Base-by-base conservation (phyloP, 1,140 invertebrate species). In the Agrilus planipennis region DNA sequence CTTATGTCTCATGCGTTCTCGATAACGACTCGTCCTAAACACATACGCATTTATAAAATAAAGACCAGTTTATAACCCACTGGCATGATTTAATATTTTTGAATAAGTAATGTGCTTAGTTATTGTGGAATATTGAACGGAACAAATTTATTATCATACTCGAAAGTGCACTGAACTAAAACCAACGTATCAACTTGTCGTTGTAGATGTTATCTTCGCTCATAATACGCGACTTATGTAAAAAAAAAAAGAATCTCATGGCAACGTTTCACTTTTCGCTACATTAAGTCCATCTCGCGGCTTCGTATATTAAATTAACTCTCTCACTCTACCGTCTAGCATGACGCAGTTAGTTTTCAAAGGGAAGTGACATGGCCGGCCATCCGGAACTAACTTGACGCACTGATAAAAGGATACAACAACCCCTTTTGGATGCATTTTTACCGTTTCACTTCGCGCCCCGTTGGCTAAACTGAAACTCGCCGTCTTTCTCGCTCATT, bases 281-380 rank as follows among this genome's bases (percentile, higher is more conserved):
- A 7, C n/a, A 25, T 25, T 6, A 11, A 25, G 22, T 25, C 22
- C 22, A 25, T 6, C 34, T 35, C 34, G 22, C 19, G 32, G 19
- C 20, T 45, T 15, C 23, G 14, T 41, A 23, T 34, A 45, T 45
- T 34, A 41, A 45, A 41, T 45, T 45, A 45, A 45, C 43, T 35
- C 25, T 25, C 32, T 15, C 32, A n/a, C n/a, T n/a, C n/a, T n/a
- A 36, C 29, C 42, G 34, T 44, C 42, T 34, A n/a, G 31, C 35
- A 38, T 39, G 42, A 44, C 35, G 42, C 42, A 34, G 35, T 34
- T 14, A 38, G 14, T 39, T 44, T 36, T 39, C 36, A 44, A 44
- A 44, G 42, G 35, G 42, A 44, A 45, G 43, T 45, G 43, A 45
- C 43, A 45, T 31, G 43, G 25, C 35, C 43, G 39, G 31, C 43